Conservation (phyloP, 2,888 invertebrate genomes). For the Ormyrus thymus region DNA sequence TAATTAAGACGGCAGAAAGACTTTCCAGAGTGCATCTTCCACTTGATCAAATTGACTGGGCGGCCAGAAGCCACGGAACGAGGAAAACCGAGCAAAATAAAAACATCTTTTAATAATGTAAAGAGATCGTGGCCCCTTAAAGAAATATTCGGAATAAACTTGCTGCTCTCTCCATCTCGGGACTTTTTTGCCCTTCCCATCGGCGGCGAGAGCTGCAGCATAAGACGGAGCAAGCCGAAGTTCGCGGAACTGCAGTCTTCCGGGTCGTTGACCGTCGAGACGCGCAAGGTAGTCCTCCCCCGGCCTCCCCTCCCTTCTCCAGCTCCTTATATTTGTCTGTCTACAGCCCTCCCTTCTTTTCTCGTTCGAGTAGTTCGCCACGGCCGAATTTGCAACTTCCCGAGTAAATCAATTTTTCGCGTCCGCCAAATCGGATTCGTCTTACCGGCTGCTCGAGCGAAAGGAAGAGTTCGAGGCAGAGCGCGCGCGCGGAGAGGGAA, state of each 20-base stretch:
- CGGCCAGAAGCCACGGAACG: no score
- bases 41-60: no score
- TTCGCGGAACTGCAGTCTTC: conserved; percentile 58
- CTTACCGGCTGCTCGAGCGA: conserved; percentile 51
- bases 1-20: no score
- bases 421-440: conserved; percentile 59
- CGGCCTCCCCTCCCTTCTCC: conserved; percentile 3
- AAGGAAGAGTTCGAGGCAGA: conserved; percentile 48
- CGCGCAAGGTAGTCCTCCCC: conserved; percentile 9
- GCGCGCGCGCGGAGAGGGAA: not conserved
- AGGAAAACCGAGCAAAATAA: conserved; percentile 19
- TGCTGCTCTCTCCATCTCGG: not conserved
- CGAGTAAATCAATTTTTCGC: conserved; percentile 63
- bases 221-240: conserved; percentile 29
- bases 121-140: conserved; percentile 35
- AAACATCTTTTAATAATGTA: conserved; percentile 50
- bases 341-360: not conserved
- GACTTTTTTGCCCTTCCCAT: not conserved
- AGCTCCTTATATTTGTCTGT: not conserved
- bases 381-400: conserved; percentile 60
- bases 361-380: conserved; percentile 34
- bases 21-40: no score
- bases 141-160: conserved; percentile 31
- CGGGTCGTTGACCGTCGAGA: conserved; percentile 55
- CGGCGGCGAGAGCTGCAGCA: not conserved